Percentiles rank a stretch among this genome's conserved stretches.
These are phyloP conservation scores for Rhodeus uyekii DNA, from an alignment of 2,797 vertebrate species.

Conservation along the genomic window DNA sequence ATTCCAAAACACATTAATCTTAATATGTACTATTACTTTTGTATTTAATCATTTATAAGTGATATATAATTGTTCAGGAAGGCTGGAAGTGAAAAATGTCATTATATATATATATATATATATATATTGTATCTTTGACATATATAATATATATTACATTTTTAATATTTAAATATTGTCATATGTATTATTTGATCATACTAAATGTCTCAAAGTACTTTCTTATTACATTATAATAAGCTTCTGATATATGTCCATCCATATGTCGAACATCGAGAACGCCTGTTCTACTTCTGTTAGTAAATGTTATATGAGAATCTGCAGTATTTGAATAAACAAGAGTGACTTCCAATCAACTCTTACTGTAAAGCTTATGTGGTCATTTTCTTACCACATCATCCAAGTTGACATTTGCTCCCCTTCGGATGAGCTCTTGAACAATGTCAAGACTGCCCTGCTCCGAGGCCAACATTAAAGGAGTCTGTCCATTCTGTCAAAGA, in stretches of 20 bases:
- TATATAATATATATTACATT: not conserved
- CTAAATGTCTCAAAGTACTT: not conserved
- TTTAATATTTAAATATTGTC: not conserved
- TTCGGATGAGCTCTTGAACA: constrained; percentile 89
- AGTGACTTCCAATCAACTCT: not conserved
- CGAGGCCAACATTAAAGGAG: constrained; percentile 92
- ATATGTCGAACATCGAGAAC: not conserved
- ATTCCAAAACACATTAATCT: too few relatives aligned
- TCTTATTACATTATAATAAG: not conserved
- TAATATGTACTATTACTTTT: too few relatives aligned
- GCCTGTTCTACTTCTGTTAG: not conserved
- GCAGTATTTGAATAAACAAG: not conserved
- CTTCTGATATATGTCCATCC: not conserved
- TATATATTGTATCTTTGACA: too few relatives aligned
- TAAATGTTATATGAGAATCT: not conserved
- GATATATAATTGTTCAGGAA: too few relatives aligned
- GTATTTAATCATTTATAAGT: too few relatives aligned
- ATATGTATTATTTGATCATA: not conserved
- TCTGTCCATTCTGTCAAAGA: constrained; percentile 88
- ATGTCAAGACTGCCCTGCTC: constrained; percentile 96
- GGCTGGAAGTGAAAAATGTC: too few relatives aligned
- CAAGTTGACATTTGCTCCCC: constrained; percentile 93
- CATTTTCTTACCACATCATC: constrained; percentile 86
- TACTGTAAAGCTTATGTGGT: not conserved
- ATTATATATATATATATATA: too few relatives aligned